phyloP scores from a whole-genome alignment of 2,888 invertebrate species.

The Parnassius orleans region DNA sequence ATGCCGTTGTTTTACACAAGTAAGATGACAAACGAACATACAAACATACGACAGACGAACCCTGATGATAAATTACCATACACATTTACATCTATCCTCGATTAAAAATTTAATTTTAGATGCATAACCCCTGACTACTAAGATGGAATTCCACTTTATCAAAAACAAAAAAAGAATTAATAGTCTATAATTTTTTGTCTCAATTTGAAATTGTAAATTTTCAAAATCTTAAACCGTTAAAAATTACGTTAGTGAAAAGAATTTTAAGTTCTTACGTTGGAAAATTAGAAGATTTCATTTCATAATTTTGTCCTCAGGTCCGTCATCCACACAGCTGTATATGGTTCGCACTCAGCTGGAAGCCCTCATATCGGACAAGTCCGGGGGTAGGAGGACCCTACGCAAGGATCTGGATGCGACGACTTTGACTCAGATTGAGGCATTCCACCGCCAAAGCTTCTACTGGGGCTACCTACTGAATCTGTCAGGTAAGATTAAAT shows the following conservation, averaged over 20 bases:
- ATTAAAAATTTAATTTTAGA: too few relatives aligned
- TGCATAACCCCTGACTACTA: too few relatives aligned
- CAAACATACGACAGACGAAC: too few relatives aligned
- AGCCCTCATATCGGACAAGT: conserved; percentile 98
- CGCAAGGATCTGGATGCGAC: conserved; percentile 98
- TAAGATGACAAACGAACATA: too few relatives aligned
- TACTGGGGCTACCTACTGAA: conserved; percentile 97
- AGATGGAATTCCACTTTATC: too few relatives aligned
- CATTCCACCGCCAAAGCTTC: conserved; percentile 97
- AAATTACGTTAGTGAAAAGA: too few relatives aligned
- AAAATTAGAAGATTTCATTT: neutral
- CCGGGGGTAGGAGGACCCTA: conserved; percentile 95
- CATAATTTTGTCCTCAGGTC: conserved; percentile 76
- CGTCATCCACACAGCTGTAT: conserved; percentile 96
- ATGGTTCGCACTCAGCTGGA: conserved; percentile 99
- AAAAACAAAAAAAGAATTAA: too few relatives aligned
- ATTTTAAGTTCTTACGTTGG: too few relatives aligned
- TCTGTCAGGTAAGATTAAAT: conserved; percentile 85
- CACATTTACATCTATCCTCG: too few relatives aligned
- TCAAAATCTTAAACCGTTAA: too few relatives aligned
- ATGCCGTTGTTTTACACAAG: too few relatives aligned
- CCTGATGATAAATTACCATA: too few relatives aligned
- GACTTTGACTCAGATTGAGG: conserved; percentile 95
- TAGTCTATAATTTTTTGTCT: neutral
- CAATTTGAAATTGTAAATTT: neutral